phyloP scores from a whole-genome alignment of 2,888 invertebrate species.

The Volucella zonaria region DNA sequence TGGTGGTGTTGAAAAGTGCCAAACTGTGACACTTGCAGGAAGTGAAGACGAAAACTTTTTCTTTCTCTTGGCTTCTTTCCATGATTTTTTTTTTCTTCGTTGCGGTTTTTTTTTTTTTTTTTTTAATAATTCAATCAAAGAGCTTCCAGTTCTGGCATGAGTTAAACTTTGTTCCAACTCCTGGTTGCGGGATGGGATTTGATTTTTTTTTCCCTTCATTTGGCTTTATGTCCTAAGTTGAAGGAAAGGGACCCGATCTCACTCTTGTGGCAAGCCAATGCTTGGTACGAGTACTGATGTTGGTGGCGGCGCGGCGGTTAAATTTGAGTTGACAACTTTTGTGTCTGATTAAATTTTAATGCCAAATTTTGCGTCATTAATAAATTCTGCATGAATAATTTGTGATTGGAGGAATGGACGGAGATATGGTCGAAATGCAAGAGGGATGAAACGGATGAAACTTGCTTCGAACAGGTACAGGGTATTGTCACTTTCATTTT shows the following conservation, averaged over 20 bases:
- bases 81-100: constrained; percentile 71
- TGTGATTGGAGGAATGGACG: constrained; percentile 51
- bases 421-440: neutral
- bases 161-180: constrained; percentile 56
- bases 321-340: constrained; percentile 77
- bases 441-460: constrained; percentile 10
- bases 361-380: constrained; percentile 76
- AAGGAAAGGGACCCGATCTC: constrained; percentile 25
- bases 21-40: constrained; percentile 75
- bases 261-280: neutral
- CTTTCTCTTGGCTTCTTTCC: constrained; percentile 73
- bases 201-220: constrained; percentile 25
- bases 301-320: constrained; percentile 47
- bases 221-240: constrained; percentile 32
- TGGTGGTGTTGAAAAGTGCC: constrained; percentile 73
- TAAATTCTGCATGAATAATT: constrained; percentile 77
- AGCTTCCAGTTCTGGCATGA: constrained; percentile 72
- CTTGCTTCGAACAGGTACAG: constrained; percentile 43
- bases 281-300: constrained; percentile 1
- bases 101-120: constrained; percentile 73
- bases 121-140: constrained; percentile 78
- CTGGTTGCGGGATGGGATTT: constrained; percentile 4
- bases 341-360: constrained; percentile 82
- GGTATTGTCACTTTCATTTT: constrained; percentile 53
- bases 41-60: constrained; percentile 74